Evolutionary conservation across 2,113 vertebrate genomes (phyloP).

Genomic region (Crotophaga sulcirostris): DNA sequence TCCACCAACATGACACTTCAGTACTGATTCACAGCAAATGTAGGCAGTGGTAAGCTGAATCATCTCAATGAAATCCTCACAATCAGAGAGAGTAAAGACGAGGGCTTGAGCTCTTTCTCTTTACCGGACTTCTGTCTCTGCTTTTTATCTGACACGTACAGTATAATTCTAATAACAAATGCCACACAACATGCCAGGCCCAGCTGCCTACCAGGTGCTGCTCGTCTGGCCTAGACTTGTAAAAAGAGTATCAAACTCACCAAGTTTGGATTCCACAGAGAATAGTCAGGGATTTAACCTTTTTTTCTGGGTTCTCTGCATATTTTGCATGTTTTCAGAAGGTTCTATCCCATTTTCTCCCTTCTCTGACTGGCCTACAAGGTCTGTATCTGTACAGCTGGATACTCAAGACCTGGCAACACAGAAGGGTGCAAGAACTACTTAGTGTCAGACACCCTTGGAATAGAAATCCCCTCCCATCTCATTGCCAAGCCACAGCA

Average conservation of each 20-base stretch:
- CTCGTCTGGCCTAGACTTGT: not conserved
- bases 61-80: slow-evolving; percentile 1
- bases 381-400: not conserved
- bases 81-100: not conserved
- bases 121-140: not conserved
- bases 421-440: not conserved
- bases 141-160: not conserved
- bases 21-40: slow-evolving; percentile 18
- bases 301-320: not conserved
- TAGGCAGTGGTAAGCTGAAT: slow-evolving; percentile 13
- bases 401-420: not conserved
- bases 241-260: not conserved
- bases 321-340: not conserved
- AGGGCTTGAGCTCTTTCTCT: not conserved
- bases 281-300: not conserved
- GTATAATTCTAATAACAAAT: not conserved
- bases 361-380: not conserved
- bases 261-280: not conserved
- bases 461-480: not conserved
- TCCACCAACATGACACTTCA: slow-evolving; percentile 33
- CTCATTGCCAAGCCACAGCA: not conserved
- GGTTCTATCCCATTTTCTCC: not conserved
- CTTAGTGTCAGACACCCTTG: not conserved
- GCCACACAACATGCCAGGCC: not conserved
- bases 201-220: not conserved